These are phyloP conservation scores for Microtus richardsoni DNA, from an alignment of 2,113 vertebrate species.

Conservation along the genomic window DNA sequence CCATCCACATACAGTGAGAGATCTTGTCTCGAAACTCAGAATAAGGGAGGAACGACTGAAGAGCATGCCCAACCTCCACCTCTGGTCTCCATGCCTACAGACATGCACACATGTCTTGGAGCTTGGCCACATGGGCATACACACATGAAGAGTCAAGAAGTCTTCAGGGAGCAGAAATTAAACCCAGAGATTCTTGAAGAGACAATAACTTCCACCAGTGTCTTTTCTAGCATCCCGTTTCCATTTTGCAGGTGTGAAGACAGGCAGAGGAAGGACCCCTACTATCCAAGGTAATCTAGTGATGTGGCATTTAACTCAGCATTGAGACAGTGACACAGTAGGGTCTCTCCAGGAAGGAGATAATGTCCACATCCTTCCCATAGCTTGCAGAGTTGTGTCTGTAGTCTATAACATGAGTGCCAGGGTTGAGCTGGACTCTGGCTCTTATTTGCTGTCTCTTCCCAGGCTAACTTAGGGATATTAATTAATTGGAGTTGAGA, in stretches of 20 bases:
- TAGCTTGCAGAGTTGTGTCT: background rate
- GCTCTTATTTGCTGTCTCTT: background rate
- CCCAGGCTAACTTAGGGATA: background rate
- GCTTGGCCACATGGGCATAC: background rate
- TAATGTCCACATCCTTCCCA: background rate
- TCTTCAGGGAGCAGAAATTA: background rate
- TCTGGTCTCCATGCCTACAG: too few relatives aligned
- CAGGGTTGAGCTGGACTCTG: background rate
- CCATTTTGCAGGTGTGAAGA: background rate
- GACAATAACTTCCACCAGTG: background rate
- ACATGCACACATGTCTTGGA: too few relatives aligned
- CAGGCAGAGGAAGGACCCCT: background rate
- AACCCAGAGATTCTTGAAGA: background rate
- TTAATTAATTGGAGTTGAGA: background rate
- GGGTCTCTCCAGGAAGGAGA: background rate
- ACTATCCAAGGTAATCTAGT: background rate
- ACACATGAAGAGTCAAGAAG: background rate
- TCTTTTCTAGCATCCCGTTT: background rate
- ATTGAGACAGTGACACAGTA: background rate
- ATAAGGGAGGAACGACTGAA: too few relatives aligned
- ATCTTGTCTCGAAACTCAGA: background rate
- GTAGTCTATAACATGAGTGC: too few relatives aligned
- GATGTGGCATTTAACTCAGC: background rate
- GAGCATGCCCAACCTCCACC: background rate
- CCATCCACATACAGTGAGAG: too few relatives aligned